Evolutionary conservation across 1,140 invertebrate genomes (phyloP).

Genomic region (Drosophila parvula): DNA sequence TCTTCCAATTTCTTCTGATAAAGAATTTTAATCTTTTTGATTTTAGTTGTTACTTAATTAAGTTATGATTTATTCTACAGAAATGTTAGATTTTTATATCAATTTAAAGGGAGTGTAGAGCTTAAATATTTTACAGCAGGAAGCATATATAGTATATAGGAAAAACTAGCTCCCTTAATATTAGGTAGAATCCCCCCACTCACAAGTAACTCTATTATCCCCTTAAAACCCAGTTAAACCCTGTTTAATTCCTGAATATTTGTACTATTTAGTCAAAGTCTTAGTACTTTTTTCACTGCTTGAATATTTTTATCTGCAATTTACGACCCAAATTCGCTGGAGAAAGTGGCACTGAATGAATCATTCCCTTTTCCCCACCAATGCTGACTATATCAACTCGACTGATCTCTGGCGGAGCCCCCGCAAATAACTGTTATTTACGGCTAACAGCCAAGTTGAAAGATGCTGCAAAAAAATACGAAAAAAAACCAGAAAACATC

Average conservation of each 20-base stretch:
- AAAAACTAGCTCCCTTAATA: not conserved
- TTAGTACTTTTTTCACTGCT: not conserved
- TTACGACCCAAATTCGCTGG: not conserved
- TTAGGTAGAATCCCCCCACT: not conserved
- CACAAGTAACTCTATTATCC: not conserved
- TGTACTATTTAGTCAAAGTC: not conserved
- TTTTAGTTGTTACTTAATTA: too few species aligned
- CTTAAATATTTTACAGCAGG: not conserved
- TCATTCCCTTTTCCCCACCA: constrained; percentile 5
- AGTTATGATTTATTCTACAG: too few species aligned
- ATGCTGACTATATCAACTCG: constrained; percentile 47
- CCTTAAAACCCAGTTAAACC: not conserved
- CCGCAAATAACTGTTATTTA: constrained; percentile 51
- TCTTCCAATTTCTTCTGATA: too few species aligned
- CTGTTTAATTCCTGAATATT: not conserved
- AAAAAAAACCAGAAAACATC: constrained; percentile 6
- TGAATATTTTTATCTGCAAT: not conserved
- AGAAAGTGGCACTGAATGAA: constrained; percentile 8
- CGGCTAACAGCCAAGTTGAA: constrained; percentile 39
- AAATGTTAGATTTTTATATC: too few species aligned
- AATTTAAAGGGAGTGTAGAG: not conserved
- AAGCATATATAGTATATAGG: not conserved
- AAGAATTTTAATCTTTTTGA: too few species aligned
- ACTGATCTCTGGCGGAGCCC: constrained; percentile 4
- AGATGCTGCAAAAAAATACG: not conserved